Base-by-base conservation (phyloP, 2,888 invertebrate genomes). In the Diarsia rubi region DNA sequence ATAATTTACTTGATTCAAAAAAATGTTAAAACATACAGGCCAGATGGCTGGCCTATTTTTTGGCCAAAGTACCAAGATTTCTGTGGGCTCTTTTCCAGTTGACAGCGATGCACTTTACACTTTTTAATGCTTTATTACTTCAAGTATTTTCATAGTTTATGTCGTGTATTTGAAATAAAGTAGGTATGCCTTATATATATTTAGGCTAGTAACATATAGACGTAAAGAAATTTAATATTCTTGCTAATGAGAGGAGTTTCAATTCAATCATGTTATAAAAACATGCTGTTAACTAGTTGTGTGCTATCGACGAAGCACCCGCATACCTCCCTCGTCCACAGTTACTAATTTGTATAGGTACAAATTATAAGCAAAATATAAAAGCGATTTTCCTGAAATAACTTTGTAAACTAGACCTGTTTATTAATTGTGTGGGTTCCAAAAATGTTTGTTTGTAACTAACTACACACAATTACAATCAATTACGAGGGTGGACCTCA, bases 291-390 rank as follows among this genome's bases (percentile, higher is more conserved):
- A 71, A 47, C 42, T 65, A 57, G 19, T 54, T 42, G 16, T 60
- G n/a, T 63, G 44, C 47, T 64, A 62, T 59, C 52, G 64, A 60
- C 59, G 67, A 75, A 65, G 42, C 81, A 66, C 62, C 64, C 68
- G 45, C 49, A 62, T 62, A 57, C 70, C 21, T n/a, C 66, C 27
- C 60, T 75, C 67, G 45, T n/a, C 12, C 6, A n/a, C 60, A 37
- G 60, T 12, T 11, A 21, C 21, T 60, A 21, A 37, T 31, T 12
- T 59, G 57, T 59, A 14, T 57, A n/a, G n/a, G n/a, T n/a, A n/a
- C n/a, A n/a, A n/a, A n/a, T n/a, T n/a, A n/a, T n/a, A n/a, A 27
- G 9, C 59, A 11, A 59, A 9, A 19, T 19, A 19, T 11, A 9
- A 57, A 57, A 8, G 16, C 27, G 8, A 16, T 12, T 31, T 59